Base-by-base conservation (phyloP, 2,888 invertebrate genomes). In the Steinernema carpocapsae region DNA sequence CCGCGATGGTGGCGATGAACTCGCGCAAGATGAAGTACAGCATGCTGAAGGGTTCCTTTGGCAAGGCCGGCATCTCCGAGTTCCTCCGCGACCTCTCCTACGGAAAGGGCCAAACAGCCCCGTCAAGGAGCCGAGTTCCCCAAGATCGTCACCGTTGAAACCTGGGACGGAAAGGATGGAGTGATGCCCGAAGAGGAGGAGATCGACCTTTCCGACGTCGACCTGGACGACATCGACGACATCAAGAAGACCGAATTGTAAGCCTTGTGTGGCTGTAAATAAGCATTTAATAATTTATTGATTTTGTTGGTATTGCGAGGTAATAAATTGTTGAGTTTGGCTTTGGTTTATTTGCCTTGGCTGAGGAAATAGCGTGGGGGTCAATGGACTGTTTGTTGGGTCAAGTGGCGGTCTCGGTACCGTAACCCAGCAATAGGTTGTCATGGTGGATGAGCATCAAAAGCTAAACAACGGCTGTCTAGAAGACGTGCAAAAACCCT, bases 1-100 rank as follows among this genome's bases (percentile, higher is more conserved):
- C 99, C 0, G 97, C 97, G 0, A 93, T 99, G 93, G 96, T 95
- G 6, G 95, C 95, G 22, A 92, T 97, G 75, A 99, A 96, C 89
- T 92, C 93, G 17, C 94, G 96, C 89, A 99, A 99, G 90, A 93
- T 95, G 92, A 97, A 97, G 88, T 99, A 93, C 90, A 80, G 97
- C 0, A 91, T 94, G 7, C 91, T 99, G 0, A 91, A 94, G 83
- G 97, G 97, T 14, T 93, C 97, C 26, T 99, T 97, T 90, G 82
- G 83, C 72, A 82, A 84, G 86, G 93, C 93, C 77, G 99, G 99
- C 79, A 95, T 99, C 88, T 93, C 94, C 86, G 97, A 97, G 89
- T 99, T 97, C 90, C 91, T 97, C 88, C 92, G 94, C 86, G 95
- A 95, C 88, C 90, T 97, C 32, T 93, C 94, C 10, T 96, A 93